A percentile compares a stretch with the other conserved stretches of the same genome.
These are phyloP conservation scores for Halichoerus grypus DNA, from an alignment of 2,113 vertebrate genomes.

Conservation along the genomic window DNA sequence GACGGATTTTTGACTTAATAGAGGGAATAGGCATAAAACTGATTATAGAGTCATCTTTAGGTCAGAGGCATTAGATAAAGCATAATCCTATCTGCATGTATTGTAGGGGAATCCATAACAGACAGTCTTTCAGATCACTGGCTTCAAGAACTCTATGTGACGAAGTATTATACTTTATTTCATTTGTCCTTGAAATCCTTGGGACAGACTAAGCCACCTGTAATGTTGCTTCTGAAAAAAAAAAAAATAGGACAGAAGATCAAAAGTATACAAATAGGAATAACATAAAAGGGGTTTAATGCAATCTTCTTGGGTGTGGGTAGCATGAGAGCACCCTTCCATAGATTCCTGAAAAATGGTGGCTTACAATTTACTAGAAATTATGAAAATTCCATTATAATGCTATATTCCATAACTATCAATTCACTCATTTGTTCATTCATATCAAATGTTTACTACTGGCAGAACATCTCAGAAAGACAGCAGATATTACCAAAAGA, in stretches of 20 bases:
- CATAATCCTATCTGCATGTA: not conserved
- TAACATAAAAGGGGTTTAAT: not conserved
- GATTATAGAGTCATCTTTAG: not conserved
- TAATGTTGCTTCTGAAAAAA: too few species aligned
- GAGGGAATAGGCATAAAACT: not conserved
- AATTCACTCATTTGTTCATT: not conserved
- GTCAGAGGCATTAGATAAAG: not conserved
- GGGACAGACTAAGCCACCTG: not conserved
- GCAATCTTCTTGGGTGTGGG: not conserved
- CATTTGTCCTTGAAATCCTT: not conserved
- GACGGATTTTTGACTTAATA: not conserved
- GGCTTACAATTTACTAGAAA: not conserved
- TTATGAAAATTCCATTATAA: not conserved
- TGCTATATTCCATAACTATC: not conserved
- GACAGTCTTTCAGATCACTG: not conserved
- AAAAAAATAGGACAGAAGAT: not conserved
- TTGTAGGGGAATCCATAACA: not conserved
- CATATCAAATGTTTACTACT: not conserved
- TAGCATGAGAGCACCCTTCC: not conserved
- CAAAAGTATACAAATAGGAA: not conserved
- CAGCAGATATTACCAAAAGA: not conserved
- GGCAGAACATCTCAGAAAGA: not conserved
- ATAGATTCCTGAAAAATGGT: not conserved
- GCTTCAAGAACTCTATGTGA: not conserved
- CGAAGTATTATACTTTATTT: not conserved